Evolutionary conservation across 2,797 vertebrate species (phyloP), one percentile per base, ranked within the genome.

Genomic region (Lepus oiostolus): DNA sequence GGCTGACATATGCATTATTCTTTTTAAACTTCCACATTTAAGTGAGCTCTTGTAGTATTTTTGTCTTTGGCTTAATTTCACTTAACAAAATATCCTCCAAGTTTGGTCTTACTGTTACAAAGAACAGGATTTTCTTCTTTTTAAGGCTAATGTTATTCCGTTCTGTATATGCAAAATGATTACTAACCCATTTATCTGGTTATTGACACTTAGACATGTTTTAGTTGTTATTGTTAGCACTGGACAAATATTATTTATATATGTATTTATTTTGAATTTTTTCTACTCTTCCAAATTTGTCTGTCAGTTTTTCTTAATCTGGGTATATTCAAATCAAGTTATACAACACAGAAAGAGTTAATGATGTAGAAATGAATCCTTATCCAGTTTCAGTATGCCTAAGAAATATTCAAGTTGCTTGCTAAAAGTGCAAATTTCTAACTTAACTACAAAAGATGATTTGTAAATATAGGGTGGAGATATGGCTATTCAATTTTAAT

Each of bases 351-450:
- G 47, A 95, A 93, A 62, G 7, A 86, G 35, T 28, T 4, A 60
- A 65, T 72, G 50, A 30, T n/a, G 35, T 4, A 77, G 22, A 50
- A 24, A 60, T 75, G 19, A 93, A 50, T 92, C 26, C 30, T 68
- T 91, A 11, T 89, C 11, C 47, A 93, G 68, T 12, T 84, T 87
- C 70, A 13, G 4, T 42, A 7, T 82, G 42, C 32, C 38, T 42
- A 6, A 93, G 58, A 71, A 82, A 89, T 4, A 87, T 8, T 88
- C 1, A 1, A 32, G 24, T 82, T 82, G 3, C 5, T 85, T 97
- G 50, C 38, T 68, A n/a, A 88, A 83, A 94, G 67, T 75, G 30
- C 14, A 90, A 75, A 63, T 68, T 87, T 81, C 7, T 77, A 85
- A 72, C 35, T 7, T 16, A 75, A 42, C 28, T 92, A 32, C 74